Base-by-base conservation (phyloP, 2,113 vertebrate genomes). In the Gobius niger region DNA sequence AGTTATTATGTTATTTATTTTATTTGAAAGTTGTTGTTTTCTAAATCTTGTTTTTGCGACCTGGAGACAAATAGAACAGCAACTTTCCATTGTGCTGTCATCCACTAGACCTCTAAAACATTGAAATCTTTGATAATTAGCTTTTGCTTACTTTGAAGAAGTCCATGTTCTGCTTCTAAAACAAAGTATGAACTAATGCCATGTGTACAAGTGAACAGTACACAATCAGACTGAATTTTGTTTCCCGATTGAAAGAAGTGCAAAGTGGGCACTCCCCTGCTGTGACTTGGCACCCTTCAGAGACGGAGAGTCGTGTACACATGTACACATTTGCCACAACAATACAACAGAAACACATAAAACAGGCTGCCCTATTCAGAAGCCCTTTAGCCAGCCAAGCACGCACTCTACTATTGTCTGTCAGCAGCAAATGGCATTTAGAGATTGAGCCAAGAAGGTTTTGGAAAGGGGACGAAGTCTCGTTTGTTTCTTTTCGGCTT, bases 211-310 rank as follows among this genome's bases (percentile, higher is more conserved):
- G 66, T 56, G 68, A 81, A 68, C 53, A 68, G 65, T 75, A 85
- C 73, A 80, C 82, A 86, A 84, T 87, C 68, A 85, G 70, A 60
- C 70, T 85, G 78, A 82, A 87, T 79, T 83, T 76, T 88, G 83
- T 78, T 73, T 85, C 80, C 72, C 47, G 71, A 85, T 82, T 80
- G 76, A 78, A 72, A 82, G 82, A 79, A 77, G 68, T 77, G 80
- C 71, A 88, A 70, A 72, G 68, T 75, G 75, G 75, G 75, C 68
- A 76, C 63, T 73, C 57, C 67, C 71, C 78, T 68, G 76, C 67
- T 82, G 75, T 70, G 76, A 77, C 69, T 77, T 83, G 82, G 76
- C 81, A 84, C 73, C 81, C 74, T 80, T 80, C 73, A 51, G 76
- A 86, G 81, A 84, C 67, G 74, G 59, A 77, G 68, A 82, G 83